Evolutionary conservation across 2,888 invertebrate genomes (phyloP), one percentile per base, ranked within the genome.

Genomic region (Sericinus montela): DNA sequence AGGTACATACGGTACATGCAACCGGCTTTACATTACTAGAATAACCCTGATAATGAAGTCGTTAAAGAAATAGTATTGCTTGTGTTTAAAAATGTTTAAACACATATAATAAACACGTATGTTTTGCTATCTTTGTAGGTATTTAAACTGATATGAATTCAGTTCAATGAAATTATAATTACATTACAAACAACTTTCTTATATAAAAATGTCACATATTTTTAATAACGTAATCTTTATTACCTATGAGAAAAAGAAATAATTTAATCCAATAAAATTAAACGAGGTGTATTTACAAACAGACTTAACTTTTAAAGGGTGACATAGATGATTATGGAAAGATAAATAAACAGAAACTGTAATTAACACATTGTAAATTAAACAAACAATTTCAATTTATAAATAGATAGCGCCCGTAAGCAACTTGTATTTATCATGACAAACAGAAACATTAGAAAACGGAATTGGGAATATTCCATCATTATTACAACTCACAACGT

Each of bases 21-120:
- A 52, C 53, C 55, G 44, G 55, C 55, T 57, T n/a, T n/a, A n/a
- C n/a, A n/a, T n/a, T 55, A 59, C 48, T 46, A 47, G 48, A 48
- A 52, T 53, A 54, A 56, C 55, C 57, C 48, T 48, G 47, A 43
- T 51, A 54, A 51, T 48, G 52, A 52, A 44, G 48, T 51, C 42
- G 30, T 39, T 45, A 44, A 51, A 48, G 11, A 32, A 19, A 29
- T 10, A 44, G 2, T 13, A 25, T 13, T 38, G 45, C 29, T 34
- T 14, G 23, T 11, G 23, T 8, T 35, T 0, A 25, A 34, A 16
- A 5, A 16, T 19, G 15, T 25, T 25, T 8, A 8, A 25, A 25
- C 8, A 25, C 25, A 1, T 19, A 16, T 15, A 19, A 19, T 36
- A 36, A 36, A 14, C 8, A 25, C 4, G 1, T 25, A 19, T 19